Base-by-base conservation (phyloP, 2,797 vertebrate genomes). In the Malurus splendens region DNA sequence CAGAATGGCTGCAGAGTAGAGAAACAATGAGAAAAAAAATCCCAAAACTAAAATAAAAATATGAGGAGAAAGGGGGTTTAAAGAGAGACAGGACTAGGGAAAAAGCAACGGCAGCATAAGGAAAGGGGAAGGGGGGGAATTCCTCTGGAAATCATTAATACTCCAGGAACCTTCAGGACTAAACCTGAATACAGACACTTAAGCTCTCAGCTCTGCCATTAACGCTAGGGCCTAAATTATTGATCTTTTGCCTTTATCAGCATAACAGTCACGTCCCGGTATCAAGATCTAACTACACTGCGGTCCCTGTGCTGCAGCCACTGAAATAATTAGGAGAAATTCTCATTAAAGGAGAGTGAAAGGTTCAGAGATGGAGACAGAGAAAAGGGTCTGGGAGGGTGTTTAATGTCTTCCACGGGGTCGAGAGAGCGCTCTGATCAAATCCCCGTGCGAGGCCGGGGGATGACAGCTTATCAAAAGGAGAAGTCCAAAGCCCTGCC, bases 311-410 rank as follows among this genome's bases (percentile, higher is more conserved):
- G 97, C 98, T 98, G 97, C 98, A 98, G 98, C 98, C 98, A 97
- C 98, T 97, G 98, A 98, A 98, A 99, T 99, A 98, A 99, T 99
- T 98, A 99, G 98, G 98, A 98, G 98, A 97, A 98, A 98, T 98
- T 98, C 98, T 99, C 98, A 99, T 99, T 99, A 99, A 98, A 98
- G 97, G 94, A 97, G 97, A 98, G 98, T 97, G 98, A 98, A 98
- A 98, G 98, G 98, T 97, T 98, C 97, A 97, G 97, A 92, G 95
- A 90, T 93, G 93, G 96, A 97, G 95, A 95, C 95, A 93, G 96
- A 95, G 94, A 60, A 86, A 87, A 92, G 92, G 96, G 96, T 94
- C 96, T 87, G 89, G 91, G 95, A 94, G 97, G 97, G 96, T 97
- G 97, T 98, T 98, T 98, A 98, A 98, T 98, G 97, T 97, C 97